Percentiles rank a stretch among this genome's conserved stretches.
Evolutionary conservation across 2,888 invertebrate species (phyloP).

Genomic region (Drosophila paranaensis): DNA sequence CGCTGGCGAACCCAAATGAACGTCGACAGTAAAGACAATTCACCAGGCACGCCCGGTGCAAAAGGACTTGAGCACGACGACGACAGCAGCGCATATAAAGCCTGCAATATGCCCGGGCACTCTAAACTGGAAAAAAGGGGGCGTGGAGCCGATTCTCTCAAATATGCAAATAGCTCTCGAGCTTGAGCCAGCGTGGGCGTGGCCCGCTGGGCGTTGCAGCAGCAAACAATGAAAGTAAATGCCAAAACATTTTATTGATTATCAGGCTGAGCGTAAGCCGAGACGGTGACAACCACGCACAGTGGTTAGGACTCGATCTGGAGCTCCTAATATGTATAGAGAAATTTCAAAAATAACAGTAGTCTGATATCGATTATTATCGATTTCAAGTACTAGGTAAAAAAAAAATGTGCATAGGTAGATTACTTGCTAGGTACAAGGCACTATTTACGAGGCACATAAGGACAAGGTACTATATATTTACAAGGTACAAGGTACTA

Average conservation of each 20-base stretch:
- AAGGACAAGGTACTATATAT: no score
- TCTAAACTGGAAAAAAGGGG: constrained; percentile 17
- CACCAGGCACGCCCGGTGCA: constrained; percentile 73
- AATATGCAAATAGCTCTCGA: constrained; percentile 73
- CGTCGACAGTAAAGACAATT: constrained; percentile 79
- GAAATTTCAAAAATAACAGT: no score
- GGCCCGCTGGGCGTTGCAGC: constrained; percentile 69
- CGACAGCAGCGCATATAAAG: constrained; percentile 57
- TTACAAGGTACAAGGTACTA: background rate
- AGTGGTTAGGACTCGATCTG: constrained; percentile 26
- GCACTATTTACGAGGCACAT: no score
- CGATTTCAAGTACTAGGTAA: no score
- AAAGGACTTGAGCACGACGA: constrained; percentile 67
- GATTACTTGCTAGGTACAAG: no score
- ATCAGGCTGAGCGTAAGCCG: constrained; percentile 60
- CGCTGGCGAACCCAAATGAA: constrained; percentile 74
- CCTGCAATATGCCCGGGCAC: constrained; percentile 68
- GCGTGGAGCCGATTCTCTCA: constrained; percentile 40
- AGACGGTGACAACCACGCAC: constrained; percentile 39
- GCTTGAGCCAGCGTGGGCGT: constrained; percentile 49
- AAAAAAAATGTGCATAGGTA: no score
- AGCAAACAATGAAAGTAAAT: constrained; percentile 81
- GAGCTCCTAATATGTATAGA: no score
- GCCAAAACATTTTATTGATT: constrained; percentile 81
- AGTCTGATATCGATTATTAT: no score